A percentile compares a stretch with the other conserved stretches of the same genome.
phyloP scores from a whole-genome alignment of 1,140 invertebrate genomes.

The Arctopsyche grandis region DNA sequence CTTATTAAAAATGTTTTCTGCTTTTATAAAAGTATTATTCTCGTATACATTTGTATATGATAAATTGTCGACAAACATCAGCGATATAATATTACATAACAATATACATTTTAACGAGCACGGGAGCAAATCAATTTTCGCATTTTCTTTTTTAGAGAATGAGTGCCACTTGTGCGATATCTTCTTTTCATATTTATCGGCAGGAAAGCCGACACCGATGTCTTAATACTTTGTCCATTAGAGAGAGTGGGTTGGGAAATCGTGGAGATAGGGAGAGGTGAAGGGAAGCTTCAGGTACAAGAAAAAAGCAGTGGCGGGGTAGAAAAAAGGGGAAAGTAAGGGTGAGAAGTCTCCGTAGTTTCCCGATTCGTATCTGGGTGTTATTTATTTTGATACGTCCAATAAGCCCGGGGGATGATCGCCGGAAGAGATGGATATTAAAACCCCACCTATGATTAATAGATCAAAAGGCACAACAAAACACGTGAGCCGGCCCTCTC shows the following conservation, averaged over 20 bases:
- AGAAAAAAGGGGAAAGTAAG: neutral
- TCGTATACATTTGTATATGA: no score
- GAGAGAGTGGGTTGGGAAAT: neutral
- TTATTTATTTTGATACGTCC: conserved; percentile 55
- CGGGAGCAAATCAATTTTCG: neutral
- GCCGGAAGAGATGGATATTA: conserved; percentile 54
- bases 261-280: conserved; percentile 2
- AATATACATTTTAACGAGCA: no score
- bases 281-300: neutral
- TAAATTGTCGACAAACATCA: no score
- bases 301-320: neutral
- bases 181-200: conserved; percentile 36
- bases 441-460: conserved; percentile 54
- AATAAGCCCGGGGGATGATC: conserved; percentile 51
- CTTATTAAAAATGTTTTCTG: no score
- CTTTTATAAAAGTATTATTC: no score
- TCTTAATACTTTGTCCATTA: conserved; percentile 47
- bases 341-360: neutral
- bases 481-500: neutral
- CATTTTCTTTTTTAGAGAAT: neutral
- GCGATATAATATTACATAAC: no score
- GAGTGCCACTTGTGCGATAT: neutral
- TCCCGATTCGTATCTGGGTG: conserved; percentile 46
- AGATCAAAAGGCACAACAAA: conserved; percentile 47
- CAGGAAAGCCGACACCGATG: conserved; percentile 9